Percentiles rank a stretch among this genome's conserved stretches.
These are phyloP conservation scores for Bubo scandiacus DNA, from an alignment of 2,113 vertebrate genomes.

Conservation along the genomic window DNA sequence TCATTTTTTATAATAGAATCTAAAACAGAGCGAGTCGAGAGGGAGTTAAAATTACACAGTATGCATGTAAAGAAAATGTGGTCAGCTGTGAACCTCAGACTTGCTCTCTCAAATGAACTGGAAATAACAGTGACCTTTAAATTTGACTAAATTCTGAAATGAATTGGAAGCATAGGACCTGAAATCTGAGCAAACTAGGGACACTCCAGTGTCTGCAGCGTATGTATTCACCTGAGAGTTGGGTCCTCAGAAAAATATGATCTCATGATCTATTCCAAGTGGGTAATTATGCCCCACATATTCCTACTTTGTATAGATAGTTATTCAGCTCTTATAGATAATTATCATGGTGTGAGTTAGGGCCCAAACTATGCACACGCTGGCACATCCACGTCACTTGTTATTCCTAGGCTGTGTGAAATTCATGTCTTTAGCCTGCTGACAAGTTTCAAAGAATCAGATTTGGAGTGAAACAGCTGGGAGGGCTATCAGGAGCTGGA, in stretches of 20 bases:
- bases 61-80: background rate
- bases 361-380: background rate
- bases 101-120: background rate
- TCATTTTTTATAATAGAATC: background rate
- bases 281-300: background rate
- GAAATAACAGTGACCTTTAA: background rate
- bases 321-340: background rate
- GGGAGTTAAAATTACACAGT: background rate
- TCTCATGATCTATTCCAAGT: background rate
- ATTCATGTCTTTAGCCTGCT: background rate
- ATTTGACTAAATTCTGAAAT: background rate
- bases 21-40: background rate
- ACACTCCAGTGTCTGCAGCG: rapidly evolving
- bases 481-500: background rate
- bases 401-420: background rate
- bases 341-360: background rate
- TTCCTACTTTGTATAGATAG: background rate
- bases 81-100: background rate
- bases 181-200: background rate
- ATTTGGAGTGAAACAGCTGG: background rate
- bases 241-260: background rate
- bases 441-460: background rate
- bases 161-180: background rate
- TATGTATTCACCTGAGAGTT: background rate
- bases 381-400: background rate